phyloP scores from a whole-genome alignment of 2,888 invertebrate genomes.

The Suillia variegata region DNA sequence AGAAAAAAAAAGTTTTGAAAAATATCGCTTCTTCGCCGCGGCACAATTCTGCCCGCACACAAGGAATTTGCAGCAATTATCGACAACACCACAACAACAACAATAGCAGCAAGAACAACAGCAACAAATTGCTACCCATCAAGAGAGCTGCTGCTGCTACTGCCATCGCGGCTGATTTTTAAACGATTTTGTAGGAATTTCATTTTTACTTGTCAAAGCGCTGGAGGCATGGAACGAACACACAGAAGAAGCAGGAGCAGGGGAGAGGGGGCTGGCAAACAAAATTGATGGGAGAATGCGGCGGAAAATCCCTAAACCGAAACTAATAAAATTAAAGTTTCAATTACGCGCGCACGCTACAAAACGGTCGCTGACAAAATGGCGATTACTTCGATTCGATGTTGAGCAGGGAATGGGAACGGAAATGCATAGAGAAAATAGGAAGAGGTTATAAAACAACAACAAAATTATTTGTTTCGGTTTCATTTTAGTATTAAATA shows the following conservation, averaged over 20 bases:
- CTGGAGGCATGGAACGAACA: background rate
- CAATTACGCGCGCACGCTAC: conserved; percentile 9
- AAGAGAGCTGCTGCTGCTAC: background rate
- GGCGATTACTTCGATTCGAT: background rate
- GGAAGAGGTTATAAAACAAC: no score
- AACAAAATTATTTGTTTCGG: no score
- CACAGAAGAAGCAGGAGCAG: background rate
- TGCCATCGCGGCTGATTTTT: background rate
- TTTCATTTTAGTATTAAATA: no score
- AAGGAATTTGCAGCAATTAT: background rate
- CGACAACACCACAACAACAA: conserved; percentile 6
- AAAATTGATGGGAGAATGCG: background rate
- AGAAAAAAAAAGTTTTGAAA: background rate
- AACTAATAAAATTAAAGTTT: conserved; percentile 8
- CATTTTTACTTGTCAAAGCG: background rate
- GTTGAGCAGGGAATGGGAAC: no score
- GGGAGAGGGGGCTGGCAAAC: background rate
- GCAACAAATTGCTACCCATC: background rate
- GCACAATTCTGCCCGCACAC: background rate
- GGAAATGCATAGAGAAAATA: no score
- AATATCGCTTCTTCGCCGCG: no score
- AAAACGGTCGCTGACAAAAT: conserved; percentile 1
- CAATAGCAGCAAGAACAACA: background rate
- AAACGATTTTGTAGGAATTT: background rate
- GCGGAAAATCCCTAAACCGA: no score